Base-by-base conservation (phyloP, 2,797 vertebrate genomes). In the Sebastes taczanowskii region DNA sequence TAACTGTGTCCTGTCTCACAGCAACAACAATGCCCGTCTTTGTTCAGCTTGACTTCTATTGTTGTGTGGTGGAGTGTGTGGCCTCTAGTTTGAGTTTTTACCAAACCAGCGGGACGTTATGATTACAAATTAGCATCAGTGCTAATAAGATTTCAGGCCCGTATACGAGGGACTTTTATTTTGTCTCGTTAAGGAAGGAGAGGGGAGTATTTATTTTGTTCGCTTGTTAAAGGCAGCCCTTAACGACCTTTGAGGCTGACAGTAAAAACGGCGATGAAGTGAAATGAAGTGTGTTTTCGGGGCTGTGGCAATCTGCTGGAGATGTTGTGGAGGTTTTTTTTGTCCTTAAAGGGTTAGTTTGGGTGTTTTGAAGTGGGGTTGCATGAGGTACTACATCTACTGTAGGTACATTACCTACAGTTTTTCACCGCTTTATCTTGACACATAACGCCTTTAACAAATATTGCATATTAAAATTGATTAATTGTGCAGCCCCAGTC, bases 21-120 rank as follows among this genome's bases (percentile, higher is more conserved):
- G 55, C 79, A 85, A 76, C 38, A 89, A 94, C 94, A 95, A 92
- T 90, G 82, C 30, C 53, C 32, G 52, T 59, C 89, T 93, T 93
- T 95, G 90, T 94, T 91, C 34, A 66, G 83, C 86, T 65, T 68
- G 76, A 76, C 76, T 73, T 74, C 78, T 81, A 60, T 81, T 86
- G 86, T 85, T 82, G 30, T 61, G 58, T 71, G 52, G 72, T 66
- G 46, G 60, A 30, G 61, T 64, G 67, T 80, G 80, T 64, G 84
- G 64, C 67, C 71, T 64, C 42, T 64, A 42, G 35, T 38, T 38
- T 38, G 35, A 82, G 52, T 18, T 85, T 83, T 87, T 69, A 77
- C 82, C 60, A 30, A 80, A 80, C 27, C 83, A 64, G 70, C 74
- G 76, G 82, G 84, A 83, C 56, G 71, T 80, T 80, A 67, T 70